Conservation (phyloP, 2,888 invertebrate genomes). For the Hanleya hanleyi region DNA sequence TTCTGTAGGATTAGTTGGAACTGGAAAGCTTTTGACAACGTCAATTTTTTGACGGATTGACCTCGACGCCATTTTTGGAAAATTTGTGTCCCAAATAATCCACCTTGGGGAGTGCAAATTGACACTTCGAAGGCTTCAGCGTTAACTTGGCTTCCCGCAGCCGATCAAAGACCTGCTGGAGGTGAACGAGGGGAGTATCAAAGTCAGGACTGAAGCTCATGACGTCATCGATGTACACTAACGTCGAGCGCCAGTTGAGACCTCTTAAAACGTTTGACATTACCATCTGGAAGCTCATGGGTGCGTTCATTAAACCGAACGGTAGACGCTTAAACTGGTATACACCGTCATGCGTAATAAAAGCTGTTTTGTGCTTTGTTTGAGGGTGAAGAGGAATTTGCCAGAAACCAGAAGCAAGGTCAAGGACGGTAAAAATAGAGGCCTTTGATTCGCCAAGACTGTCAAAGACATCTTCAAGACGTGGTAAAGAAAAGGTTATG, state of each 20-base stretch:
- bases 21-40: neutral
- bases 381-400: constrained; percentile 10
- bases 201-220: neutral
- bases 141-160: neutral
- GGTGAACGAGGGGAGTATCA: constrained; percentile 6
- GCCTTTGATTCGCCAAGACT: neutral
- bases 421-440: too few species aligned
- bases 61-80: neutral
- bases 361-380: constrained; percentile 13
- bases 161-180: neutral
- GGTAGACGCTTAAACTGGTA: neutral
- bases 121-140: constrained; percentile 11
- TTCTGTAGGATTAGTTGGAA: neutral
- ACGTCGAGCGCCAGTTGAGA: neutral
- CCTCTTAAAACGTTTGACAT: neutral
- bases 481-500: neutral
- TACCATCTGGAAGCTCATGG: neutral
- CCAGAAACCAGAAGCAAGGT: constrained; percentile 12
- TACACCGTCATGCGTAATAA: neutral
- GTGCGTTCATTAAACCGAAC: neutral
- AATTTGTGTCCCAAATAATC: constrained; percentile 3
- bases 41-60: neutral
- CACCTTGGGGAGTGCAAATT: too few species aligned
- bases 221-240: constrained; percentile 24
- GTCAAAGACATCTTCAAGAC: neutral